Evolutionary conservation across 2,113 vertebrate genomes (phyloP).

Genomic region (Myrmecobius fasciatus): DNA sequence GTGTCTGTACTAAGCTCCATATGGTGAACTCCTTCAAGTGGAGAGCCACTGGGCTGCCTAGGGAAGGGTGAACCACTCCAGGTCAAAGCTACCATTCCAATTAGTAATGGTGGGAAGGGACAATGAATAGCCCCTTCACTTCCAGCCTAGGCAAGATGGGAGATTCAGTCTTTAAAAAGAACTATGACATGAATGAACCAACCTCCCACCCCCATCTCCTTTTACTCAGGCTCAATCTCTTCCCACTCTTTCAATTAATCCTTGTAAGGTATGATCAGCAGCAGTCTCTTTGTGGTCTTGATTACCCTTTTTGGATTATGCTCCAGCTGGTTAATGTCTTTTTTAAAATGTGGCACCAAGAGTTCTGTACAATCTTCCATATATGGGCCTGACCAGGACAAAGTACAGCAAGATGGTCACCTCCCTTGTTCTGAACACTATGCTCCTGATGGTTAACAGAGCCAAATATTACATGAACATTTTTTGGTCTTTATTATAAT

Average conservation of each 20-base stretch:
- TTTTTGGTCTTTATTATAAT: not conserved
- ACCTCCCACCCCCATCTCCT: not conserved
- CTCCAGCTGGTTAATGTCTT: not conserved
- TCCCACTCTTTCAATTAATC: not conserved
- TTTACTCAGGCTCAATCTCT: not conserved
- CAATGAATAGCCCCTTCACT: not conserved
- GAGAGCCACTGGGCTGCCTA: not conserved
- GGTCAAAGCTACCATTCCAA: not conserved
- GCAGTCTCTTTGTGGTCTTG: not conserved
- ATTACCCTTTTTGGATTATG: not conserved
- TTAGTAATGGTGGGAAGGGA: not conserved
- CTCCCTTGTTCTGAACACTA: not conserved
- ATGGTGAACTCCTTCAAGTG: not conserved
- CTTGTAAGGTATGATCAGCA: not conserved
- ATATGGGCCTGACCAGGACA: not conserved
- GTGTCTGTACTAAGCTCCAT: not conserved
- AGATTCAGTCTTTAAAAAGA: not conserved
- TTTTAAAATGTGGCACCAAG: not conserved
- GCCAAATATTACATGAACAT: not conserved
- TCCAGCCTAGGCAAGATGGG: not conserved
- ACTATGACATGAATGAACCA: not conserved
- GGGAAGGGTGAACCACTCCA: not conserved
- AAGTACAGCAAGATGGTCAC: not conserved
- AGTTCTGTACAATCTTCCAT: not conserved
- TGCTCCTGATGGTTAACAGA: not conserved